These are phyloP conservation scores for Kryptolebias marmoratus DNA, from an alignment of 2,113 vertebrate species.

Conservation along the genomic window DNA sequence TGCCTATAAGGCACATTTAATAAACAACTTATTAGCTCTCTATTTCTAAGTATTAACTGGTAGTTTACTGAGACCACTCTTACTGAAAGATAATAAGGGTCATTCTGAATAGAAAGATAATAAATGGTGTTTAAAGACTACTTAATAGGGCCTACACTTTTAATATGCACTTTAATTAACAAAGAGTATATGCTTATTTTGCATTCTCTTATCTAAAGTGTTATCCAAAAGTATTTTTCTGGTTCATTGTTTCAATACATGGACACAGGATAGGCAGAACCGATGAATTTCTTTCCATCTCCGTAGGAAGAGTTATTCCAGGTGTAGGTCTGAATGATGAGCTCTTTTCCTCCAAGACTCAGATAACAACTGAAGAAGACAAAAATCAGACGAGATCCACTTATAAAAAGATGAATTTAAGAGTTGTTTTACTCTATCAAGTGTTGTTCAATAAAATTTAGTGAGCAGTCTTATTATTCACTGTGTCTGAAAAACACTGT, in stretches of 20 bases:
- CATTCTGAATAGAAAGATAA: background rate
- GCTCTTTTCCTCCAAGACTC: conserved; percentile 84
- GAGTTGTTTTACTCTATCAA: background rate
- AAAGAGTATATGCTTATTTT: background rate
- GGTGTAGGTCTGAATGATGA: conserved; percentile 88
- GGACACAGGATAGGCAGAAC: conserved; percentile 85
- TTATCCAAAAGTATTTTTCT: background rate
- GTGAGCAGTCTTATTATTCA: background rate
- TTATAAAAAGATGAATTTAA: background rate
- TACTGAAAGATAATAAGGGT: background rate
- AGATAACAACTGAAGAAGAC: conserved; percentile 83
- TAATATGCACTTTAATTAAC: background rate
- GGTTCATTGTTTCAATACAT: conserved; percentile 5
- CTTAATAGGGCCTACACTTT: background rate
- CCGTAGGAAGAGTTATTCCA: conserved; percentile 88
- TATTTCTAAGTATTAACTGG: background rate
- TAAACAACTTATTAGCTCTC: background rate
- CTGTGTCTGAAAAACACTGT: background rate
- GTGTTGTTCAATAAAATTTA: background rate
- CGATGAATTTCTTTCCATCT: conserved; percentile 87
- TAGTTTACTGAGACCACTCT: background rate
- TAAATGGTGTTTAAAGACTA: background rate
- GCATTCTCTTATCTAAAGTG: background rate
- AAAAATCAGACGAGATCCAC: conserved; percentile 3
- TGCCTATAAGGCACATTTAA: background rate